Conservation (phyloP, 1,140 invertebrate genomes). For the Bombyx mandarina region DNA sequence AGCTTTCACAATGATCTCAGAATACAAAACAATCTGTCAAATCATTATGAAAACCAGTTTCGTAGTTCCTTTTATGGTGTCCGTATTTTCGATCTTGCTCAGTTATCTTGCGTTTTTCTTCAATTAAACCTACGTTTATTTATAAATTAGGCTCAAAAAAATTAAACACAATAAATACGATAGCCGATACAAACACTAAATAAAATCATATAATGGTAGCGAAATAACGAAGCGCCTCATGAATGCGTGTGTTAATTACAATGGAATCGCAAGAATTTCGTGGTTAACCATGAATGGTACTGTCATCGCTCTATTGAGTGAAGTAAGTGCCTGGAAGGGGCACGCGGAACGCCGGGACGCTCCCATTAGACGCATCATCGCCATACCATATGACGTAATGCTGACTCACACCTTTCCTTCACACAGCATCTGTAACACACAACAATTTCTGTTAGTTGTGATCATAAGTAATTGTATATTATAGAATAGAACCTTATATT, state of each 20-base stretch:
- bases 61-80: slow-evolving; percentile 67
- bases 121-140: background rate
- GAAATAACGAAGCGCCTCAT: slow-evolving; percentile 7
- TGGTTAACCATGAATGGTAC: slow-evolving; percentile 55
- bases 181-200: background rate
- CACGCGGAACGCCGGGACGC: slow-evolving; percentile 49
- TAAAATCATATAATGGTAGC: background rate
- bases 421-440: slow-evolving; percentile 29
- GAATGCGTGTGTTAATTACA: slow-evolving; percentile 18
- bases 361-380: slow-evolving; percentile 40
- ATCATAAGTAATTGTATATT: too few species aligned
- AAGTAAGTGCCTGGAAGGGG: slow-evolving; percentile 58
- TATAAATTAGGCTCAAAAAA: background rate
- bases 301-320: slow-evolving; percentile 64
- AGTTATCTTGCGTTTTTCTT: background rate
- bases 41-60: slow-evolving; percentile 95
- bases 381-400: slow-evolving; percentile 56
- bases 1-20: slow-evolving; percentile 96
- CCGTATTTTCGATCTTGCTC: slow-evolving; percentile 20
- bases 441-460: slow-evolving; percentile 4
- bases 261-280: slow-evolving; percentile 28
- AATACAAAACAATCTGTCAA: slow-evolving; percentile 85
- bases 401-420: slow-evolving; percentile 40
- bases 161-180: background rate
- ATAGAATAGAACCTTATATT: too few species aligned